Base-by-base conservation (phyloP, 2,797 vertebrate species). In the Channa striata region DNA sequence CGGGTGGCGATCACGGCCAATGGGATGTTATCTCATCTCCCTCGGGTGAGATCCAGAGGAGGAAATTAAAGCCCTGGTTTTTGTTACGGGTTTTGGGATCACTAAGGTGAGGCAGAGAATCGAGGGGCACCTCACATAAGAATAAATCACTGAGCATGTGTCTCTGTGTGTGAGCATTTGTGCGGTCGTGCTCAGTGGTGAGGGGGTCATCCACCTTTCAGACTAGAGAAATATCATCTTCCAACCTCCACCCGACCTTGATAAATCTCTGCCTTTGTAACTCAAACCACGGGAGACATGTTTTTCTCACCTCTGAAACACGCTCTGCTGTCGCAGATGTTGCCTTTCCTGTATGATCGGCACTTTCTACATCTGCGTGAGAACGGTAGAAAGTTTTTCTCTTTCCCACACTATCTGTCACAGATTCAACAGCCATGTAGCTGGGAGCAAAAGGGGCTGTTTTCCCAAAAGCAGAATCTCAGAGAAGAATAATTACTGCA, bases 51-150 rank as follows among this genome's bases (percentile, higher is more conserved):
- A 89, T 89, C 79, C 87, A 87, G 83, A 58, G 59, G 78, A 92
- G 87, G 88, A 92, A 92, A 93, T 91, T 74, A 92, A 91, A 91
- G 78, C 72, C 43, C 79, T 85, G 33, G 81, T 86, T 80, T 92
- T 91, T 90, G 87, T 89, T 85, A 72, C 3, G 17, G 84, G 72
- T 90, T 88, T 82, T n/a, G n/a, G 74, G 86, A 69, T 90, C 77
- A 64, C 58, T 81, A 58, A 74, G 68, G 59, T 57, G 73, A 64
- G 34, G 40, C 43, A 36, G 39, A 48, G 71, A 75, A 75, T 50
- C 16, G 36, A 59, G 48, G 59, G 68, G 62, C 21, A 57, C 66
- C 73, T 68, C 74, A 68, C 71, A 59, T 51, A 62, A 80, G 77
- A 70, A 65, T 68, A 63, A 83, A 62, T 84, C 74, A 74, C 70